Evolutionary conservation across 2,888 invertebrate species (phyloP).

Genomic region (Invenusta paracnida): DNA sequence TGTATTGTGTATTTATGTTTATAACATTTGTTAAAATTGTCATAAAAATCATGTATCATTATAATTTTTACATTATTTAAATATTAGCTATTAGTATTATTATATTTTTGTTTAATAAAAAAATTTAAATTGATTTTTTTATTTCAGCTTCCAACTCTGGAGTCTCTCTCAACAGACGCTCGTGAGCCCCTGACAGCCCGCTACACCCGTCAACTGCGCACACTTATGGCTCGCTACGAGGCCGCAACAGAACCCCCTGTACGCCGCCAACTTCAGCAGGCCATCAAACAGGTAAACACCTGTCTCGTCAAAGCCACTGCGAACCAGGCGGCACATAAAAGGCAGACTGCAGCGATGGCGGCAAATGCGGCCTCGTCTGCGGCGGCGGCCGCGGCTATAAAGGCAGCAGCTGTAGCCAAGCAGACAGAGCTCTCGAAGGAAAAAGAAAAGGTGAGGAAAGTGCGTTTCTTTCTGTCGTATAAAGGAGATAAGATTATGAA

Average conservation of each 20-base stretch:
- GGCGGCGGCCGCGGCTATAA: background rate
- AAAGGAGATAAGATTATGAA: too few relatives aligned
- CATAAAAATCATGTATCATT: background rate
- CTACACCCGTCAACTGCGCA: conserved; percentile 10
- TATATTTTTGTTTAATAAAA: background rate
- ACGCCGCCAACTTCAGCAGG: background rate
- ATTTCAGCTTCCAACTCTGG: background rate
- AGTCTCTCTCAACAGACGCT: background rate
- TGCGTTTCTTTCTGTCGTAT: too few relatives aligned
- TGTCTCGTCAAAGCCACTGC: background rate
- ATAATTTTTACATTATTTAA: background rate
- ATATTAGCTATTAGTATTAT: background rate
- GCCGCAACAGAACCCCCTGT: background rate
- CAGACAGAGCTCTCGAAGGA: background rate
- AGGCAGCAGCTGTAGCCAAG: background rate
- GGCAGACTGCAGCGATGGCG: background rate
- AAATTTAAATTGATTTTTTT: background rate
- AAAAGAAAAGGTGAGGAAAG: background rate
- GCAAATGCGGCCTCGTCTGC: background rate
- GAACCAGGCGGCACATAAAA: background rate
- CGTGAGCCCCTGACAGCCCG: background rate
- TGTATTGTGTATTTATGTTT: background rate
- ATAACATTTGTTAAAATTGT: background rate
- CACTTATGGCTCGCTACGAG: background rate
- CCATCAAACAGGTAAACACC: conserved; percentile 8